phyloP scores from a whole-genome alignment of 1,140 invertebrate genomes.

The Glossosoma conforme region DNA sequence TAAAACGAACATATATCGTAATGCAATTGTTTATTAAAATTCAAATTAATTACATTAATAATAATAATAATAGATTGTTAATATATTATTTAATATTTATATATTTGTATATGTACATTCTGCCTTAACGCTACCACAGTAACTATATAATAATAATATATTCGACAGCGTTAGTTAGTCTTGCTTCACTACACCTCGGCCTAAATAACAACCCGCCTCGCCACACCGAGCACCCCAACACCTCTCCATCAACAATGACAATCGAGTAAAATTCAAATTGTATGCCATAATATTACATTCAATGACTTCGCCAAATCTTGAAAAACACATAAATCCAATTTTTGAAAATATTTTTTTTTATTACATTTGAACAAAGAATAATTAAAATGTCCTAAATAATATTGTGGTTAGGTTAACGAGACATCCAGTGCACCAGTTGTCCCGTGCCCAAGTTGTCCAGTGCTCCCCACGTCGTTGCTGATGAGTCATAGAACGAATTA shows the following conservation, averaged over 20 bases:
- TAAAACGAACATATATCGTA: conserved; percentile 13
- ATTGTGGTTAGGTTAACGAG: too few relatives aligned
- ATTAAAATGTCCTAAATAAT: too few relatives aligned
- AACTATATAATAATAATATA: conserved; percentile 30
- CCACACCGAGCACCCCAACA: background rate
- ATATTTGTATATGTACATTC: conserved; percentile 21
- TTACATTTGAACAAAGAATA: too few relatives aligned
- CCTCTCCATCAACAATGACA: background rate
- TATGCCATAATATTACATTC: too few relatives aligned
- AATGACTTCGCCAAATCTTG: too few relatives aligned
- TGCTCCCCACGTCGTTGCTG: too few relatives aligned
- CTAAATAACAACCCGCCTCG: conserved; percentile 5
- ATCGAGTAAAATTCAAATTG: background rate
- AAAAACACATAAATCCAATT: too few relatives aligned
- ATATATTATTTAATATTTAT: conserved; percentile 30
- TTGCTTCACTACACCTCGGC: conserved; percentile 9
- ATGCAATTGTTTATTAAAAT: conserved; percentile 31
- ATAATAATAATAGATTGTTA: conserved; percentile 30
- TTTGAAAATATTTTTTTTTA: too few relatives aligned
- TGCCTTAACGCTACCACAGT: conserved; percentile 16
- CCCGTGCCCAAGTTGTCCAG: too few relatives aligned
- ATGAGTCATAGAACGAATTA: too few relatives aligned
- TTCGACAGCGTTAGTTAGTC: conserved; percentile 11
- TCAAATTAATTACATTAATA: conserved; percentile 31
- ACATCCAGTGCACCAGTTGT: too few relatives aligned